Conservation (phyloP, 2,888 invertebrate species). For the Lacanobia wlatinum region DNA sequence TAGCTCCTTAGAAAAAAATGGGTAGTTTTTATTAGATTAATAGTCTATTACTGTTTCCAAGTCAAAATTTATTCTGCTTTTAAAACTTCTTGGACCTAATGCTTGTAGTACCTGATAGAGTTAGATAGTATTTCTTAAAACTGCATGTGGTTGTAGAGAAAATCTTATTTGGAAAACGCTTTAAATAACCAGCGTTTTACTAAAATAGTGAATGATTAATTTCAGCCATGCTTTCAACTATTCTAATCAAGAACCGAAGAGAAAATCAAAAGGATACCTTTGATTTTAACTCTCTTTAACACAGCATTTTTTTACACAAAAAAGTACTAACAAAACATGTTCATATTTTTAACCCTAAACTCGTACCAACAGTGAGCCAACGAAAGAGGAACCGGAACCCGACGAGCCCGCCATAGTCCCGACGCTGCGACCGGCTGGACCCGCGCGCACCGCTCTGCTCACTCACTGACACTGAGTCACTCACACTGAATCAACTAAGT, state of each 20-base stretch:
- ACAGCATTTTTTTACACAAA: neutral
- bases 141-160: constrained; percentile 44
- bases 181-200: constrained; percentile 21
- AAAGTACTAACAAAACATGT: neutral
- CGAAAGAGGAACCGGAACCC: constrained; percentile 75
- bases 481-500: constrained; percentile 7
- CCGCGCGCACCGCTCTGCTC: constrained; percentile 77
- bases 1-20: neutral
- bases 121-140: constrained; percentile 12
- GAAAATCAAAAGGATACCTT: neutral
- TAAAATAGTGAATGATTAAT: constrained; percentile 14
- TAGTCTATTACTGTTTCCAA: neutral
- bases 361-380: constrained; percentile 75
- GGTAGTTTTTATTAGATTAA: neutral
- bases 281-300: constrained; percentile 27
- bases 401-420: constrained; percentile 86
- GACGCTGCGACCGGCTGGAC: constrained; percentile 81
- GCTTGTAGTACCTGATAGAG: constrained; percentile 29
- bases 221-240: constrained; percentile 27
- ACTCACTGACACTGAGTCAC: constrained; percentile 70
- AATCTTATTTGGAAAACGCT: constrained; percentile 22
- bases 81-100: constrained; percentile 28
- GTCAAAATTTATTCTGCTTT: constrained; percentile 4
- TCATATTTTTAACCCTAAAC: constrained; percentile 3
- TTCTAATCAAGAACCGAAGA: neutral